phyloP scores from a whole-genome alignment of 2,113 vertebrate species.

The Formicarius rufipectus region DNA sequence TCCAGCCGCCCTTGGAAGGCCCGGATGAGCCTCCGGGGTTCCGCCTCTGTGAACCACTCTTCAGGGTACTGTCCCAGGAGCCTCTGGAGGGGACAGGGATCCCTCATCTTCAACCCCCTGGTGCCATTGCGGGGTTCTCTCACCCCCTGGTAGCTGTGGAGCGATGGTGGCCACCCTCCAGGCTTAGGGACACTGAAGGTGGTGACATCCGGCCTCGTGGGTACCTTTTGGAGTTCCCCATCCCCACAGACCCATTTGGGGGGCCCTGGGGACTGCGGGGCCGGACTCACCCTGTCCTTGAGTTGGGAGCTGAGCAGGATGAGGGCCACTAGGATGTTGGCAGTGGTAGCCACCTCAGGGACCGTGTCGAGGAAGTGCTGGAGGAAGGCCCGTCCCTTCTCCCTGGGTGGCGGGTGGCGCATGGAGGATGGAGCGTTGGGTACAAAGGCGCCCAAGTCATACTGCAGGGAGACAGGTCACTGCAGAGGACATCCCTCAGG shows the following conservation, averaged over 20 bases:
- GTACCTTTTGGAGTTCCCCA: background rate
- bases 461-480: background rate
- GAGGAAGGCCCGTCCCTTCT: constrained; percentile 1
- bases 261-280: background rate
- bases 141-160: background rate
- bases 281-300: background rate
- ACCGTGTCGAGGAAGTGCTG: background rate
- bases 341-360: background rate
- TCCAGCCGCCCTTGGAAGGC: background rate
- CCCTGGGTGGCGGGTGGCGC: background rate
- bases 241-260: background rate
- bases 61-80: background rate
- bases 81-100: background rate
- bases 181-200: background rate
- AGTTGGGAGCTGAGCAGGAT: constrained; percentile 9
- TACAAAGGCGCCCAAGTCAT: background rate
- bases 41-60: background rate
- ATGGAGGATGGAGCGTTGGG: background rate
- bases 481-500: background rate
- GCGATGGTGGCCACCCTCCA: background rate
- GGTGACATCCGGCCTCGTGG: background rate
- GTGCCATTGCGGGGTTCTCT: accelerated
- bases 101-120: background rate
- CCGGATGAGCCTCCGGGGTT: background rate
- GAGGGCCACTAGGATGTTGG: background rate